A percentile compares a stretch with the other conserved stretches of the same genome.
These are phyloP conservation scores for Nemoura dubitans DNA, from an alignment of 2,888 invertebrate species.

Conservation along the genomic window DNA sequence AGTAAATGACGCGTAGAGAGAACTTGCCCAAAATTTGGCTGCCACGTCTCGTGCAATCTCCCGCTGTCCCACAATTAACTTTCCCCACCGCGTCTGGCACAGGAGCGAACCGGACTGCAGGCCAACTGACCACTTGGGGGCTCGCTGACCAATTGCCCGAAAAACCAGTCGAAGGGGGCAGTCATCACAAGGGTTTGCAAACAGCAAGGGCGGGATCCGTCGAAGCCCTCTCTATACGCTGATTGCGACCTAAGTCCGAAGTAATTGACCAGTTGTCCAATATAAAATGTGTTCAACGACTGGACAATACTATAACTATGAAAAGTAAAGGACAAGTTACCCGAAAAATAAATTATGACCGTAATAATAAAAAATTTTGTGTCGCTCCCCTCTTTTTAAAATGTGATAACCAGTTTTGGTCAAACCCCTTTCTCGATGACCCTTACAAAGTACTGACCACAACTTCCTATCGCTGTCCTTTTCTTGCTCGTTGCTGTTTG, in stretches of 20 bases:
- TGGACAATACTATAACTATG: not conserved
- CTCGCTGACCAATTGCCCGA: conserved; percentile 33
- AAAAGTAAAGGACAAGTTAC: conserved; percentile 33
- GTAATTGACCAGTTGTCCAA: conserved; percentile 41
- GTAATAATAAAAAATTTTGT: conserved; percentile 17
- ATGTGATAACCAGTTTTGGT: conserved; percentile 27
- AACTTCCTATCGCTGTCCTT: conserved; percentile 36
- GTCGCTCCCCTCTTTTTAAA: not conserved
- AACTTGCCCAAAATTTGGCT: not conserved
- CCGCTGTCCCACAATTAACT: conserved; percentile 36
- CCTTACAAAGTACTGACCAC: conserved; percentile 36
- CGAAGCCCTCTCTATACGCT: conserved; percentile 29
- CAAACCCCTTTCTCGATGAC: conserved; percentile 30
- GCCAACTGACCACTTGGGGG: not conserved
- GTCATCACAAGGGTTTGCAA: not conserved
- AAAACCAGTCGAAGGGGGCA: not conserved
- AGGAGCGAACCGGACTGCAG: conserved; percentile 17
- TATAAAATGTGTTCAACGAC: conserved; percentile 33
- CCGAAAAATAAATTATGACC: conserved; percentile 38
- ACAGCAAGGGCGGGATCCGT: conserved; percentile 31
- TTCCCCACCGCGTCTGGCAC: not conserved
- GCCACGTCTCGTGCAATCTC: not conserved
- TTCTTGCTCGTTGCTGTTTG: not conserved
- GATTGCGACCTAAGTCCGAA: conserved; percentile 36
- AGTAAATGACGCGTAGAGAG: no score